Base-by-base conservation (phyloP, 1,140 invertebrate species). In the Sogatella furcifera region DNA sequence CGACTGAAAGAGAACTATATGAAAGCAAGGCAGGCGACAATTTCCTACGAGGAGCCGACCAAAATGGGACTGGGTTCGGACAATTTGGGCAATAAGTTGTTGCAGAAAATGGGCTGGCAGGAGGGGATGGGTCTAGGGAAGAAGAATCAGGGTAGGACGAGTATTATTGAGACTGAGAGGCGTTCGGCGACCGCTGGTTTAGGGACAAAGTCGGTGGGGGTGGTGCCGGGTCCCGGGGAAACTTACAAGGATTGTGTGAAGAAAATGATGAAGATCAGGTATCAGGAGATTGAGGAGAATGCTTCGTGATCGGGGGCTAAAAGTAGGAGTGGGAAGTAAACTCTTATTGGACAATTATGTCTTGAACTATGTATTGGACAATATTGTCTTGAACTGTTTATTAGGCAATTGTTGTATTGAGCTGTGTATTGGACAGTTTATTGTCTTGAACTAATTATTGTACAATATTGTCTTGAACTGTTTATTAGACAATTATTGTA, bases 81-180 rank as follows among this genome's bases (percentile, higher is more conserved):
- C 62, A 95, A 94, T 73, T 87, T 95, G 66, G 94, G 94, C 1
- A 96, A 88, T 74, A 90, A 91, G 73, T 77, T 99, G 66, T 72
- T 99, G 44, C 94, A 98, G 74, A 97, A 95, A 76, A 98, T 98
- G 96, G 97, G 97, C 0, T 99, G 97, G 96, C 89, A 85, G 6
- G 90, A 95, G 72, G 97, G 96, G 1, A 85, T 92, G 80, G 97
- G 97, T 0, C 76, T 98, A 11, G 97, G 96, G 5, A 92, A 90
- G 71, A 80, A 81, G 34, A 92, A 93, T 71, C 95, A 98, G 77
- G 95, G 95, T n/a, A 81, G 92, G 66, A 91, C 91, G 8, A 89
- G 86, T 52, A 94, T 95, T 53, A 90, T 97, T 62, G 87, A 94
- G 77, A 82, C 80, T 34, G 82, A 84, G 68, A 75, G 81, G 60